Percentiles rank a stretch among this genome's conserved stretches.
Evolutionary conservation across 2,113 vertebrate species (phyloP).

Genomic region (Pomatorhinus ruficollis): DNA sequence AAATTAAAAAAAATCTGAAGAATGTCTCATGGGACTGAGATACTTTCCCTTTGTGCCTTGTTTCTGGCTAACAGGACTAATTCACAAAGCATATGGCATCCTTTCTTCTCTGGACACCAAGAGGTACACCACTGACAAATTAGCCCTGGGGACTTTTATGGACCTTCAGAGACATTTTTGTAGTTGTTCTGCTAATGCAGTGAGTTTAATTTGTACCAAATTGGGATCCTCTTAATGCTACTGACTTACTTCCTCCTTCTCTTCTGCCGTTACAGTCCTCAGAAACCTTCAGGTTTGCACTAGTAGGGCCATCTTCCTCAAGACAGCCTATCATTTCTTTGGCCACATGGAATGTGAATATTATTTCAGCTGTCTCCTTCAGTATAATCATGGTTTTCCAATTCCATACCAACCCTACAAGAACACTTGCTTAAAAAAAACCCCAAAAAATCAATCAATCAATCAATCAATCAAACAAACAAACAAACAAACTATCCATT

Average conservation of each 20-base stretch:
- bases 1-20: neutral
- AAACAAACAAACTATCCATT: neutral
- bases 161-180: neutral
- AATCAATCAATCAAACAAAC: neutral
- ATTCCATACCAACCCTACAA: neutral
- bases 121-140: neutral
- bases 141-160: neutral
- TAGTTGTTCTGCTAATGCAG: neutral
- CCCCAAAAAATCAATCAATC: neutral
- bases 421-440: neutral
- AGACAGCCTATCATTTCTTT: neutral
- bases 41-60: neutral
- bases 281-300: neutral
- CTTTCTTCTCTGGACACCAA: neutral
- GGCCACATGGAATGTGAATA: neutral
- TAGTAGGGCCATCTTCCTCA: neutral
- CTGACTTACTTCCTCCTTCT: neutral
- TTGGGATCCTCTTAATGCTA: neutral
- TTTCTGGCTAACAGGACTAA: neutral
- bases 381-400: neutral
- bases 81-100: neutral
- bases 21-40: neutral
- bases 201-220: neutral
- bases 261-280: neutral
- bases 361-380: neutral